Evolutionary conservation across 2,797 vertebrate genomes (phyloP).

Genomic region (Sebastes goodei): DNA sequence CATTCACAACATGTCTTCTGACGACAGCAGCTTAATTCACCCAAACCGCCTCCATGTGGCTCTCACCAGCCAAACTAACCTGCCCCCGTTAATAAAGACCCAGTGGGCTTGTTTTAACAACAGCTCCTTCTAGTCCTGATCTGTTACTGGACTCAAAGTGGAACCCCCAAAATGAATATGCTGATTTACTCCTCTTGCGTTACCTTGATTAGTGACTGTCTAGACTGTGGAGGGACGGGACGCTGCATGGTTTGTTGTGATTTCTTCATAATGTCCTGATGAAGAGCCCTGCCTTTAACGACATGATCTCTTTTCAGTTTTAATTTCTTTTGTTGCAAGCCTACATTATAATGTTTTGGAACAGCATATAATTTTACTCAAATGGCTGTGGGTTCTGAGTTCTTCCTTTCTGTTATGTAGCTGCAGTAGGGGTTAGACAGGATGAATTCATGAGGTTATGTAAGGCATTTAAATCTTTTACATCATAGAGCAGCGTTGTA

Average conservation of each 20-base stretch:
- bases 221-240: slow-evolving; percentile 14
- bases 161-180: slow-evolving; percentile 37
- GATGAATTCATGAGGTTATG: slow-evolving; percentile 44
- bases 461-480: slow-evolving; percentile 68
- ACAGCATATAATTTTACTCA: background rate
- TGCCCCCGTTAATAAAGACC: background rate
- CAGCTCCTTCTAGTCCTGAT: slow-evolving; percentile 18
- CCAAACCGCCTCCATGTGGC: background rate
- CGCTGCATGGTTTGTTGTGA: slow-evolving; percentile 16
- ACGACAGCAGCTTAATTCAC: background rate
- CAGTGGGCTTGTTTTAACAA: slow-evolving; percentile 10
- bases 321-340: background rate
- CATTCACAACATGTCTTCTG: background rate
- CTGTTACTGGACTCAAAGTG: background rate
- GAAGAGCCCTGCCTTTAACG: background rate
- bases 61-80: background rate
- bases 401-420: slow-evolving; percentile 2
- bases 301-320: background rate
- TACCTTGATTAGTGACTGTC: slow-evolving; percentile 40
- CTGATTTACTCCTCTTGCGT: slow-evolving; percentile 38
- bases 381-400: background rate
- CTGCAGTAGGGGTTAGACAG: slow-evolving; percentile 44
- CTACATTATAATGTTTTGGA: background rate
- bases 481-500: slow-evolving; percentile 7
- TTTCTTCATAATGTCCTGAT: slow-evolving; percentile 35